Evolutionary conservation across 2,797 vertebrate genomes (phyloP).

Genomic region (Coccyzus lansbergi): DNA sequence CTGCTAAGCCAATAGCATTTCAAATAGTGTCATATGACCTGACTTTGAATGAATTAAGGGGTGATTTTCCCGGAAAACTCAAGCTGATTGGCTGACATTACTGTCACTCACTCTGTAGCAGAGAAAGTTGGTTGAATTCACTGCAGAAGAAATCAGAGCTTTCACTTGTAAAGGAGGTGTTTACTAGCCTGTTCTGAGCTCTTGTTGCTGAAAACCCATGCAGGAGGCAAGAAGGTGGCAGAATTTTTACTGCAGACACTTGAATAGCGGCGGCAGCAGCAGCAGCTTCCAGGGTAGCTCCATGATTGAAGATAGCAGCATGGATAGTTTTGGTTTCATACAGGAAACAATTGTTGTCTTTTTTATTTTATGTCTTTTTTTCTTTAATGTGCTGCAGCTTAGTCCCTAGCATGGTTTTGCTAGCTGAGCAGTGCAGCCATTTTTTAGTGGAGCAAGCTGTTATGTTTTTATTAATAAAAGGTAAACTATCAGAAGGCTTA

Average conservation of each 20-base stretch:
- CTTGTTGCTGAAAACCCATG: slow-evolving; percentile 72
- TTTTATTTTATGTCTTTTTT: slow-evolving; percentile 25
- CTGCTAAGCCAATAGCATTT: slow-evolving; percentile 84
- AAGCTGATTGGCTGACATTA: slow-evolving; percentile 85
- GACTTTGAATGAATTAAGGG: slow-evolving; percentile 86
- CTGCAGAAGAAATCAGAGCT: slow-evolving; percentile 81
- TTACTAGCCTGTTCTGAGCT: slow-evolving; percentile 77
- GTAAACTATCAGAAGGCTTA: slow-evolving; percentile 60
- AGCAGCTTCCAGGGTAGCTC: slow-evolving; percentile 67
- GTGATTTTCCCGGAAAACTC: slow-evolving; percentile 81
- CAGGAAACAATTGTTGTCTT: slow-evolving; percentile 32
- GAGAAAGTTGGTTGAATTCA: slow-evolving; percentile 82
- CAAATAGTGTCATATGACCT: slow-evolving; percentile 86
- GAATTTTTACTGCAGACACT: slow-evolving; percentile 66
- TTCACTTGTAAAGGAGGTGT: slow-evolving; percentile 77
- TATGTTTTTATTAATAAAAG: slow-evolving; percentile 66
- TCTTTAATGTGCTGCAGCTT: slow-evolving; percentile 59
- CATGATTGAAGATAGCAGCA: slow-evolving; percentile 74
- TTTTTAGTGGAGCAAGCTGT: slow-evolving; percentile 67
- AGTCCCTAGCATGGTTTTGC: slow-evolving; percentile 70
- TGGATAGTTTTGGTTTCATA: slow-evolving; percentile 66
- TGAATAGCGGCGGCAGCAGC: slow-evolving; percentile 63
- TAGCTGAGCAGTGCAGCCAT: slow-evolving; percentile 74
- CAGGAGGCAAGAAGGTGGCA: slow-evolving; percentile 77
- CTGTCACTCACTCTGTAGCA: slow-evolving; percentile 83